phyloP scores from a whole-genome alignment of 2,888 invertebrate species.

The Cheilosia variabilis region DNA sequence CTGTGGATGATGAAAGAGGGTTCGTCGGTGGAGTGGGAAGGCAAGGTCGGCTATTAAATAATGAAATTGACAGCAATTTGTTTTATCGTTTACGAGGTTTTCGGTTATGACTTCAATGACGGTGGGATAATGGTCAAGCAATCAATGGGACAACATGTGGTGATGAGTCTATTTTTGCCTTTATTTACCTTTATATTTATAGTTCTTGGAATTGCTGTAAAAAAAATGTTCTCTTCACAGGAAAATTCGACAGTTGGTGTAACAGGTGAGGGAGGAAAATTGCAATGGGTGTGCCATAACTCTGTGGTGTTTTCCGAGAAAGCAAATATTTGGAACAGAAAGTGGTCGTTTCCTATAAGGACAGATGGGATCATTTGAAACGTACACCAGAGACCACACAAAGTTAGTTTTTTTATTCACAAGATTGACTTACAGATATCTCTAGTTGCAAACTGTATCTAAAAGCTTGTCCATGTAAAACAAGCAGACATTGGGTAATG shows the following conservation, averaged over 20 bases:
- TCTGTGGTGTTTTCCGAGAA: not conserved
- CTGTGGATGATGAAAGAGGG: slow-evolving; percentile 57
- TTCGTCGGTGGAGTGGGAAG: slow-evolving; percentile 34
- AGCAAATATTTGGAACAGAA: not conserved
- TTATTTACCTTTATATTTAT: no score
- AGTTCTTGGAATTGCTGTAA: no score
- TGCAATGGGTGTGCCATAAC: slow-evolving; percentile 9
- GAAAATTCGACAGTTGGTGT: not conserved
- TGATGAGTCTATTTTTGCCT: slow-evolving; percentile 64
- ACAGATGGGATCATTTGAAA: no score
- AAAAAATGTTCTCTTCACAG: not conserved
- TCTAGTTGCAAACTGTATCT: no score
- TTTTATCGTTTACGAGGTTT: slow-evolving; percentile 63
- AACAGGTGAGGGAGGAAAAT: not conserved
- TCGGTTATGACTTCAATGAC: slow-evolving; percentile 33
- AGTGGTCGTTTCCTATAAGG: no score
- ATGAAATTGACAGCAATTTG: slow-evolving; percentile 74
- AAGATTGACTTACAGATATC: no score
- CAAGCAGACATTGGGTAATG: no score
- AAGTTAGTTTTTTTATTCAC: no score
- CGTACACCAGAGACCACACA: no score
- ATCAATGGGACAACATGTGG: slow-evolving; percentile 71
- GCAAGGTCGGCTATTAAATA: slow-evolving; percentile 72
- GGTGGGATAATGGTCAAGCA: slow-evolving; percentile 33
- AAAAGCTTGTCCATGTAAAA: no score